Conservation (phyloP, 2,888 invertebrate species). For the Synanthedon vespiformis region DNA sequence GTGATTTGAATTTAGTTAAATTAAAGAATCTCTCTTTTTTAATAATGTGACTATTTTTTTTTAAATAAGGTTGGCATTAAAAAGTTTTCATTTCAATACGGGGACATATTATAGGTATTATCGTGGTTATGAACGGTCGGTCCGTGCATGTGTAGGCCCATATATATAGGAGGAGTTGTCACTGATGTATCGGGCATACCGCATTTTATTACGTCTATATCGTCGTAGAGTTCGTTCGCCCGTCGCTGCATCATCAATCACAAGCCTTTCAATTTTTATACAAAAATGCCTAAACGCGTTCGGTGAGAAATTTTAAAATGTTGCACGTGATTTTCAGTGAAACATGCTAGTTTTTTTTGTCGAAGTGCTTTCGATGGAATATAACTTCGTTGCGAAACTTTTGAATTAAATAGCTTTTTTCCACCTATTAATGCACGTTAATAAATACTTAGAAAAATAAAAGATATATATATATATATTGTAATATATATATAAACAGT, state of each 20-base stretch:
- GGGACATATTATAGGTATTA: too few species aligned
- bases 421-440: not conserved
- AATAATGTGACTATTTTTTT: too few species aligned
- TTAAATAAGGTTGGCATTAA: too few species aligned
- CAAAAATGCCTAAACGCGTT: constrained; percentile 32
- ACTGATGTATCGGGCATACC: not conserved
- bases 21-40: too few species aligned
- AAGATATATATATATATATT: too few species aligned
- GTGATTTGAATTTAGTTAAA: too few species aligned
- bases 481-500: too few species aligned
- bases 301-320: constrained; percentile 18
- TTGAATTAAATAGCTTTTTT: not conserved
- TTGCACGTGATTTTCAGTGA: constrained; percentile 2
- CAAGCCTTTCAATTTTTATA: constrained; percentile 38
- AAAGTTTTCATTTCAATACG: too few species aligned
- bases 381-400: not conserved
- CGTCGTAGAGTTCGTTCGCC: not conserved
- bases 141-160: too few species aligned
- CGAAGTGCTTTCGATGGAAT: not conserved
- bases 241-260: constrained; percentile 34
- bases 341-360: not conserved
- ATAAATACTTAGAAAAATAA: too few species aligned
- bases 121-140: too few species aligned
- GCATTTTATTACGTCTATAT: not conserved
- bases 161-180: not conserved